Evolutionary conservation across 2,113 vertebrate species (phyloP), one percentile per base, ranked within the genome.

Genomic region (Potamarius usumacintae): DNA sequence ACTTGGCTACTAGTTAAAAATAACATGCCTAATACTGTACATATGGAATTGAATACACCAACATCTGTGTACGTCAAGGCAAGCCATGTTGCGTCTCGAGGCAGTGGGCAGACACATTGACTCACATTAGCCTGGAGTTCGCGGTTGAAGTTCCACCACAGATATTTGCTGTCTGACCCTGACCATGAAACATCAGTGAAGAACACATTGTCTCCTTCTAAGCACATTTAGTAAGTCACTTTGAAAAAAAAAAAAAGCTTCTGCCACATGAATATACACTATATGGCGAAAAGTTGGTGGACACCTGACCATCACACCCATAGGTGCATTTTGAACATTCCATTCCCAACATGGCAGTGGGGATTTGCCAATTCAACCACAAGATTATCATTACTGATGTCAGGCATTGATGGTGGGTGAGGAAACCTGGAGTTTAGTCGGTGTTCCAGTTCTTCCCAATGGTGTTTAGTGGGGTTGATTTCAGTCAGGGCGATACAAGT

Each of bases 91-190:
- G 92, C 82, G 93, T 94, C 93, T 94, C 90, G 88, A 85, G 76
- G 89, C 87, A 65, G 88, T 91, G 91, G 92, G 91, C 91, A 95
- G 94, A 95, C 94, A 76, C 88, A 92, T 94, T 95, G 94, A 96
- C 93, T 94, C 94, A 94, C 91, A 92, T 90, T 88, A 89, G 93
- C 93, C 93, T 90, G 89, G 91, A 89, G 91, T 88, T 88, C 91
- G 90, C 83, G 89, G 92, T 92, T 91, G 90, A 90, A 65, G 87
- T 91, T 91, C 92, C 89, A 92, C 94, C 95, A 94, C 95, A 96
- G 93, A 90, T 95, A 96, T 95, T 94, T 91, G 88, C 91, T 69
- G 93, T 94, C 95, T 95, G 93, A 94, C 95, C 94, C 92, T 90
- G 92, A 91, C 92, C 92, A 91, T 48, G 85, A 86, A 94, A 93